Evolutionary conservation across 2,113 vertebrate species (phyloP).

Genomic region (Lagopus leucura): DNA sequence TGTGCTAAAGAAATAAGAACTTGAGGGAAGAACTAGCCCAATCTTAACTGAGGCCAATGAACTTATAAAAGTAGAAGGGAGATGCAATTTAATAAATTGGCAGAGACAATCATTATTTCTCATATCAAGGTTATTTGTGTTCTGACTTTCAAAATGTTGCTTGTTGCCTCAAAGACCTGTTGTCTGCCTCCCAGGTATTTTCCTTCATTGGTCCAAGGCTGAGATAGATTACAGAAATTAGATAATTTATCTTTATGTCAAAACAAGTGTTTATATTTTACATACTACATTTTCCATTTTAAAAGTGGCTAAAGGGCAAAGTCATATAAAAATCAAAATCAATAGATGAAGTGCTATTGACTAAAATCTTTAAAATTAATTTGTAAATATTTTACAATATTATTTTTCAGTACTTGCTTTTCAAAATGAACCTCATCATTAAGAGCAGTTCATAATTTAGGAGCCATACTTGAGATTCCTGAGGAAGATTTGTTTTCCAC

Average conservation of each 20-base stretch:
- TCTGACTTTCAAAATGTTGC: constrained; percentile 42
- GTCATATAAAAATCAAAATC: constrained; percentile 11
- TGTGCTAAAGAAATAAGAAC: constrained; percentile 1
- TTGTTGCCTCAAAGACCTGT: background rate
- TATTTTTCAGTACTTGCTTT: background rate
- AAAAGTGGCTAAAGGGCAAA: constrained; percentile 38
- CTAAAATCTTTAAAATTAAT: background rate
- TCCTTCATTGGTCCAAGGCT: background rate
- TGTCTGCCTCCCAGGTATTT: constrained; percentile 50
- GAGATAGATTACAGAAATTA: constrained; percentile 57
- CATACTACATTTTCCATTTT: constrained; percentile 49
- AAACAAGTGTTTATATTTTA: constrained; percentile 43
- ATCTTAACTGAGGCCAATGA: background rate
- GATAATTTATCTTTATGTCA: constrained; percentile 63
- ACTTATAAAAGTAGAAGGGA: background rate
- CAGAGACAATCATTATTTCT: constrained; percentile 13
- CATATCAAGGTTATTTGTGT: constrained; percentile 32
- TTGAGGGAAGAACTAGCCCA: constrained; percentile 2
- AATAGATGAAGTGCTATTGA: background rate
- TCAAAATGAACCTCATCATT: background rate
- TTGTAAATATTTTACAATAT: background rate
- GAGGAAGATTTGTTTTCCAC: background rate
- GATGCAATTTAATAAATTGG: constrained; percentile 38
- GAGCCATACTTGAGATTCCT: background rate
- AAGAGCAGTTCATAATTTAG: background rate